Percentiles rank a stretch among this genome's conserved stretches.
phyloP scores from a whole-genome alignment of 2,113 vertebrate species.

The Chionodraco myersi region DNA sequence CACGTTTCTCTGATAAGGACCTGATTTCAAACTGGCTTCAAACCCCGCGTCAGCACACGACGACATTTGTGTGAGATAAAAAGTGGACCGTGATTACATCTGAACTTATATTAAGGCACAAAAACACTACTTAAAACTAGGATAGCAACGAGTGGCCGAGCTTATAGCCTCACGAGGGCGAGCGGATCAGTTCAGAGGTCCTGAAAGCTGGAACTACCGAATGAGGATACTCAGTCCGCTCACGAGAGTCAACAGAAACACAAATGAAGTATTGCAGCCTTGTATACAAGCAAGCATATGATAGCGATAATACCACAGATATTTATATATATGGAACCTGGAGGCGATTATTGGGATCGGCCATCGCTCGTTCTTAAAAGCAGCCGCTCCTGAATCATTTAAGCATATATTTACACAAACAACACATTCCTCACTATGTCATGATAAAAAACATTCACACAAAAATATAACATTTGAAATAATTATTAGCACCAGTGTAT shows the following conservation, averaged over 20 bases:
- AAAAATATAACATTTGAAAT: constrained; percentile 99
- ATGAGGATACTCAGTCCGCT: constrained; percentile 45
- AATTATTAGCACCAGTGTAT: constrained; percentile 99
- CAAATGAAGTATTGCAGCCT: constrained; percentile 67
- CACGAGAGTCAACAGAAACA: constrained; percentile 58
- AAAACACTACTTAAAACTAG: constrained; percentile 62
- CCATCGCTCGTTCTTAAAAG: constrained; percentile 53
- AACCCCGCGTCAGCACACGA: constrained; percentile 23
- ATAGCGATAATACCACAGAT: constrained; percentile 67
- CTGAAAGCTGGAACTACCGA: constrained; percentile 21
- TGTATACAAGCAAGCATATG: constrained; percentile 76
- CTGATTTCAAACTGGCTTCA: constrained; percentile 5
- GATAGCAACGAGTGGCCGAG: constrained; percentile 39
- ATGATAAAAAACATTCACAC: constrained; percentile 96
- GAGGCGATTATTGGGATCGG: constrained; percentile 72
- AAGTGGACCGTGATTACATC: constrained; percentile 41
- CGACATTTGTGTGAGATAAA: constrained; percentile 21
- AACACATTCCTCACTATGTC: constrained; percentile 88
- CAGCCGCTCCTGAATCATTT: constrained; percentile 87
- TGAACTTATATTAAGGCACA: constrained; percentile 72
- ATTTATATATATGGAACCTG: constrained; percentile 72
- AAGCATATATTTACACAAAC: constrained; percentile 93
- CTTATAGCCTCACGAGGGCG: background rate
- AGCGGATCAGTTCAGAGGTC: no score
- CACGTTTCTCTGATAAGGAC: constrained; percentile 8